Conservation (phyloP, 2,113 vertebrate species). For the Lamprologus speciosus region DNA sequence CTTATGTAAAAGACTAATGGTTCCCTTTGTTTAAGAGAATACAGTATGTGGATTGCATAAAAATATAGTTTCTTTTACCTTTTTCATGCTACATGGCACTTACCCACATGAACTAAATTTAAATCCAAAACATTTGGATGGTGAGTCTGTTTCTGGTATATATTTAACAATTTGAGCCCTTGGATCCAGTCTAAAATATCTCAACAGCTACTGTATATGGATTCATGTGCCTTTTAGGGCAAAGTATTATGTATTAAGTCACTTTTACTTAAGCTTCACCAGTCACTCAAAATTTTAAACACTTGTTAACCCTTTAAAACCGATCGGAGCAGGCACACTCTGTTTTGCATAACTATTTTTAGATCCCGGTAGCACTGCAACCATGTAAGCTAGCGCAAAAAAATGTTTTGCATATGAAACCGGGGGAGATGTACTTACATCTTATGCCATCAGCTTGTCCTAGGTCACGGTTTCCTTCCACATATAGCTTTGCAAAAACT, state of each 20-base stretch:
- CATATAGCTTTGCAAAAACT: too few species aligned
- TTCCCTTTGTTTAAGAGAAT: not conserved
- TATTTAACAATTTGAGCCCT: not conserved
- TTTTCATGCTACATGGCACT: not conserved
- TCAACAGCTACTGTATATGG: not conserved
- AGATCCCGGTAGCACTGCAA: too few species aligned
- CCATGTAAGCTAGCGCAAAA: too few species aligned
- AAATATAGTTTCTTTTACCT: not conserved
- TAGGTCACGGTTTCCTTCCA: too few species aligned
- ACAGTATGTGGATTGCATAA: not conserved
- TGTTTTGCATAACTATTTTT: too few species aligned
- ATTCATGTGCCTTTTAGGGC: not conserved
- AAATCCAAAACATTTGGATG: not conserved
- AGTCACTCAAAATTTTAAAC: not conserved
- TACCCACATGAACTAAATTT: not conserved
- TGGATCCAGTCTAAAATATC: not conserved
- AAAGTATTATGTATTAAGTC: not conserved
- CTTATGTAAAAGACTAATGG: not conserved
- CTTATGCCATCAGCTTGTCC: too few species aligned
- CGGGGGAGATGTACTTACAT: too few species aligned
- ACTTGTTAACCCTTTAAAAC: not conserved
- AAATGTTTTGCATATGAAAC: rapidly evolving
- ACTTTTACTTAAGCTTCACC: not conserved
- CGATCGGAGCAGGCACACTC: too few species aligned
- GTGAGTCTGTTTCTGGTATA: not conserved